Evolutionary conservation across 1,140 invertebrate genomes (phyloP), one percentile per base, ranked within the genome.

Genomic region (Octopus sinensis): DNA sequence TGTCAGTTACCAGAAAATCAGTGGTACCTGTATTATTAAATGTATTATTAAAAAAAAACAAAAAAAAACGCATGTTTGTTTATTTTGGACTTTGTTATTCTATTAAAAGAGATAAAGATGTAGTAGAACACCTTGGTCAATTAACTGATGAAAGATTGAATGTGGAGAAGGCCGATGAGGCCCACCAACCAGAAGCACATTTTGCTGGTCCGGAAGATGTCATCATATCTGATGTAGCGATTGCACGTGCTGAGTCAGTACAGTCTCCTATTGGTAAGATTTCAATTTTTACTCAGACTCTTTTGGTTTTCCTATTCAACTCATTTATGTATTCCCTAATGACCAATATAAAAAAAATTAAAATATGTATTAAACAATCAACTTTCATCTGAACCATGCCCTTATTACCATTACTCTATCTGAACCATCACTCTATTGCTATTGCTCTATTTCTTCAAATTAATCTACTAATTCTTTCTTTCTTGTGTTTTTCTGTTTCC

Each of bases 121-220:
- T 23, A 5, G 68, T n/a, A 73, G 68, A 73, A 73, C 68, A 13
- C 30, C 17, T 73, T 17, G 68, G 68, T n/a, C 17, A 73, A n/a
- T n/a, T 23, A 73, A 17, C 30, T 6, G 68, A 73, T 73, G 68
- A 6, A 53, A 62, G 79, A 51, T 62, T 71, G n/a, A 82, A 68
- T 71, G 77, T 81, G 13, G 82, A 85, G 56, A 75, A 53, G 0
- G 79, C 54, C 6, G 80, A 76, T 6, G 76, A 79, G 52, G 54
- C 23, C 12, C 53, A 82, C 12, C 43, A 76, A 88, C 52, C 90
- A 53, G 80, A 82, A 73, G 79, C 94, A 86, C 93, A 93, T 76
- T 92, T 96, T 53, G 94, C 96, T 84, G 94, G 95, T 84, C 95
- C 95, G 23, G 93, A 93, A 71, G 95, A 96, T 90, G 95, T 96